These are phyloP conservation scores for Boloria selene DNA, from an alignment of 2,888 invertebrate genomes.

Conservation along the genomic window DNA sequence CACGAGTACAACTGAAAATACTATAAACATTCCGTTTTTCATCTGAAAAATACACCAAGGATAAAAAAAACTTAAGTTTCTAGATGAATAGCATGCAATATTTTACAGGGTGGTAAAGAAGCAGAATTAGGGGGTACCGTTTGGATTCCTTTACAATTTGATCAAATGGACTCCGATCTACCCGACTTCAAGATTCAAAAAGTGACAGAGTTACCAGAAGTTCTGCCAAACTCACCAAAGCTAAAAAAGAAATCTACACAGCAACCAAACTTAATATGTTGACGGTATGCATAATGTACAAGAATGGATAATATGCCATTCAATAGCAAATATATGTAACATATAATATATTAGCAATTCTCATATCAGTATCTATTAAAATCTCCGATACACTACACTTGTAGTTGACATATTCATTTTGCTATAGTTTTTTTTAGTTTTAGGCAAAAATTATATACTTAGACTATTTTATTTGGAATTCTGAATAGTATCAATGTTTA, in stretches of 20 bases:
- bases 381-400: slow-evolving; percentile 5
- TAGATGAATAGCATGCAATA: not conserved
- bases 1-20: too few species aligned
- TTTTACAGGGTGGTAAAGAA: slow-evolving; percentile 86
- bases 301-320: not conserved
- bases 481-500: too few species aligned
- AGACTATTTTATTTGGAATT: too few species aligned
- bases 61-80: too few species aligned
- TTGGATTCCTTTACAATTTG: slow-evolving; percentile 87
- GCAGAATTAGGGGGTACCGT: slow-evolving; percentile 90
- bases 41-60: too few species aligned
- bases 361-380: slow-evolving; percentile 8
- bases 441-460: not conserved
- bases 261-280: slow-evolving; percentile 43
- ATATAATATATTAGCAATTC: slow-evolving; percentile 3
- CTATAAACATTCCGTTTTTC: too few species aligned
- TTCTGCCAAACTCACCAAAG: slow-evolving; percentile 82
- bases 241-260: slow-evolving; percentile 60
- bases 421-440: slow-evolving; percentile 3
- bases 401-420: slow-evolving; percentile 3
- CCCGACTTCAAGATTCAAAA: slow-evolving; percentile 86
- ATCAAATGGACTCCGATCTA: slow-evolving; percentile 73
- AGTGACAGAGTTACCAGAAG: slow-evolving; percentile 84
- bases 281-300: slow-evolving; percentile 40
- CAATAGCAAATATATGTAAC: not conserved